Evolutionary conservation across 2,797 vertebrate genomes (phyloP), one percentile per base, ranked within the genome.

Genomic region (Danio jaintianensis): DNA sequence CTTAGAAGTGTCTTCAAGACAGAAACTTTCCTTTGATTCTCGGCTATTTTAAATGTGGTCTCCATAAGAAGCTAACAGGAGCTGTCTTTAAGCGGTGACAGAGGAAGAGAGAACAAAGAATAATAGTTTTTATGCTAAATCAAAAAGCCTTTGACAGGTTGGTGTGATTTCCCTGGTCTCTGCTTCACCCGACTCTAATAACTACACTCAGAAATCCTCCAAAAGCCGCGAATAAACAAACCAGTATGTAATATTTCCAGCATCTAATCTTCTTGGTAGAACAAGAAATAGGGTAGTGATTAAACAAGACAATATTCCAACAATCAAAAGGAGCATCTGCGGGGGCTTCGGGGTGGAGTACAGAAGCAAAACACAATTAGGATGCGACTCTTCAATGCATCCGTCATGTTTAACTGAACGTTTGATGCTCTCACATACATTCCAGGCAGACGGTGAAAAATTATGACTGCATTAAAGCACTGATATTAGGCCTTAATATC

Each of bases 171-270:
- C 55, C 43, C 29, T 50, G 15, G 75, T 68, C 63, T 68, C 16
- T 38, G 13, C 66, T 68, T 38, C 15, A 56, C 22, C 52, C 40
- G 15, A 20, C 22, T 78, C 42, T 78, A 61, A 52, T 61, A 78
- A 67, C 75, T 67, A 55, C 20, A 66, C 38, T 47, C 15, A 7
- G n/a, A 78, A 59, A 78, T 70, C 45, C 55, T 50, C 55, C 36
- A 12, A 70, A 79, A 79, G 43, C 76, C 61, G 45, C 29, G 16
- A 70, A 70, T 61, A 78, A 78, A 78, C 66, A 79, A 70, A 61
- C n/a, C 36, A 16, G 29, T 42, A 40, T 70, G 66, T 59, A 52
- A 62, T 59, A 79, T n/a, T 61, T 61, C 66, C 64, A 78, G 59
- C 55, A 78, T 68, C 42, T 16, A 70, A 78, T 79, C 56, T 62